phyloP scores from a whole-genome alignment of 2,113 vertebrate species.

The Xenopus laevis region DNA sequence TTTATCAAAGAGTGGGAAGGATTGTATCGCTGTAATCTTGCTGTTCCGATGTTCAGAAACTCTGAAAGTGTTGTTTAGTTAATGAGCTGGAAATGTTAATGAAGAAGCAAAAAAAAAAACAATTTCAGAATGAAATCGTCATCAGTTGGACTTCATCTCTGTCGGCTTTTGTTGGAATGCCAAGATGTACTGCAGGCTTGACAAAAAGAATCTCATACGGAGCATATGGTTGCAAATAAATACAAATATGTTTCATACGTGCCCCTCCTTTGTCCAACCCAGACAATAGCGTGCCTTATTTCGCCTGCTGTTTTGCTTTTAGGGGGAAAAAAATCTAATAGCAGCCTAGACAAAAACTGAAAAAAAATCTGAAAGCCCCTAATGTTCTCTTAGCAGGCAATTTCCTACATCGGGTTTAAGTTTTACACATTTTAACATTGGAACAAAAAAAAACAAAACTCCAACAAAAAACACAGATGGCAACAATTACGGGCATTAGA shows the following conservation, averaged over 20 bases:
- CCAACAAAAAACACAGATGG: slow-evolving; percentile 35
- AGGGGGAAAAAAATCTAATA: no score
- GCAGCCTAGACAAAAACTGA: neutral
- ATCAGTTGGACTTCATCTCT: slow-evolving; percentile 2
- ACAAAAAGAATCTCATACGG: slow-evolving; percentile 4
- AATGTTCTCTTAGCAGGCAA: slow-evolving; percentile 14
- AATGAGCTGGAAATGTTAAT: no score
- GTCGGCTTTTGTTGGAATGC: slow-evolving; percentile 18
- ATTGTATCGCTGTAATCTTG: no score
- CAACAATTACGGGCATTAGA: slow-evolving; percentile 22
- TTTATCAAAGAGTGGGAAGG: no score
- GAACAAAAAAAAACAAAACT: neutral
- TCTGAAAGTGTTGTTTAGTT: no score
- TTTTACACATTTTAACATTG: slow-evolving; percentile 23
- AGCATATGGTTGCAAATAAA: slow-evolving; percentile 37
- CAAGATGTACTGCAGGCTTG: slow-evolving; percentile 27
- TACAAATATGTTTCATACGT: slow-evolving; percentile 28
- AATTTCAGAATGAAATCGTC: slow-evolving; percentile 13
- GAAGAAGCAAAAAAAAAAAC: no score
- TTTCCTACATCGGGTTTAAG: slow-evolving; percentile 21
- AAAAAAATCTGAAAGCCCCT: neutral
- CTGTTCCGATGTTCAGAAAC: no score
- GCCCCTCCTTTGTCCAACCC: slow-evolving; percentile 23
- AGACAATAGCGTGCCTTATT: slow-evolving; percentile 20
- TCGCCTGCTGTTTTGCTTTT: slow-evolving; percentile 18